Conservation (phyloP, 2,113 vertebrate species). For the Narcine bancroftii region DNA sequence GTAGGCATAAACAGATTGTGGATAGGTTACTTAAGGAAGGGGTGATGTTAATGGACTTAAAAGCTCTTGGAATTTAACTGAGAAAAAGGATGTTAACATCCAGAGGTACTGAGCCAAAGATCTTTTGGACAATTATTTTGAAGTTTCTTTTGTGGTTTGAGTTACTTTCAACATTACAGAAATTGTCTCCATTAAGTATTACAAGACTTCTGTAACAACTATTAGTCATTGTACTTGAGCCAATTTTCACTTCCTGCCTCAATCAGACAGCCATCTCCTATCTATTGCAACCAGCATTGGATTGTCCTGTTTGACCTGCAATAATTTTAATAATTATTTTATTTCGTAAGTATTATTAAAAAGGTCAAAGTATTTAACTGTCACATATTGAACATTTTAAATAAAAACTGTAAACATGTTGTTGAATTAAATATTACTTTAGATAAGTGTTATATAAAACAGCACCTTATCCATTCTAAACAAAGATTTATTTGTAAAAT, state of each 20-base stretch:
- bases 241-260: background rate
- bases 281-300: too few species aligned
- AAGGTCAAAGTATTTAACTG: background rate
- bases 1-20: background rate
- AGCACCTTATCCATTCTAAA: constrained; percentile 7
- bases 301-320: too few species aligned
- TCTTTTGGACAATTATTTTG: background rate
- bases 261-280: background rate
- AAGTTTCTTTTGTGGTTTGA: background rate
- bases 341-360: background rate
- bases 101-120: background rate
- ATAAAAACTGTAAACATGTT: background rate
- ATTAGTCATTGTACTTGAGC: background rate
- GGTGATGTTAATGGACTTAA: background rate
- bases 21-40: background rate
- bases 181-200: background rate
- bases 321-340: background rate
- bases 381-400: background rate
- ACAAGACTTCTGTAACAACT: background rate
- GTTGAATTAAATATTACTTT: background rate
- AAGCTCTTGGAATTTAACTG: background rate
- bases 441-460: background rate
- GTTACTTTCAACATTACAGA: background rate
- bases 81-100: background rate
- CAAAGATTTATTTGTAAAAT: constrained; percentile 7